Evolutionary conservation across 2,888 invertebrate species (phyloP), one percentile per base, ranked within the genome.

Genomic region (Melanchra persicariae): DNA sequence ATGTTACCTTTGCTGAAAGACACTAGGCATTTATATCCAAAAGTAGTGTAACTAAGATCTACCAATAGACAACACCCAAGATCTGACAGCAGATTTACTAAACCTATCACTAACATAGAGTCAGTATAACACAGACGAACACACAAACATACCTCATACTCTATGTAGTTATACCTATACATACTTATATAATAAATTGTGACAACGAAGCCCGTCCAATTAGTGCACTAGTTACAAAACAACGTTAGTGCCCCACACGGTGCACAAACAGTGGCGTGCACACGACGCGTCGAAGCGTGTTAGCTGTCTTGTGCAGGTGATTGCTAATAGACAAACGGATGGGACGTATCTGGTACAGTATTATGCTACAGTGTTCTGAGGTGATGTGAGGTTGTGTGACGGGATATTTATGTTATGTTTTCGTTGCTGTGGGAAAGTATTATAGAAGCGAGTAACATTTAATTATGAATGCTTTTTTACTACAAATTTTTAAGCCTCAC

Each of bases 291-390:
- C 60, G 82, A 73, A 73, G 55, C 82, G 61, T 70, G 79, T 71
- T 71, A 74, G 69, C 79, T 84, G 86, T 85, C 85, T 84, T 79
- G 73, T 83, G 78, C 86, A 85, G 84, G 79, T 85, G 85, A 83
- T 83, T 77, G 84, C 75, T 79, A 85, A 84, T 85, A 85, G 82
- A 83, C 86, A 85, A 76, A 77, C 76, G 76, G 75, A 78, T 58
- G 67, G 51, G 66, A 79, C 68, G 74, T 78, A 74, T 79, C 72
- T 51, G 37, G 55, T 30, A 59, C 63, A 63, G 72, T 59, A 62
- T 47, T 55, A 49, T 68, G 26, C 30, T 76, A 45, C 40, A 61
- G 22, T 70, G 61, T 62, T 19, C 24, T 12, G 30, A n/a, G 12
- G 47, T 34, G 19, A 70, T 51, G n/a, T 37, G 7, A 30, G 30